Base-by-base conservation (phyloP, 2,797 vertebrate species). In the Menidia menidia region DNA sequence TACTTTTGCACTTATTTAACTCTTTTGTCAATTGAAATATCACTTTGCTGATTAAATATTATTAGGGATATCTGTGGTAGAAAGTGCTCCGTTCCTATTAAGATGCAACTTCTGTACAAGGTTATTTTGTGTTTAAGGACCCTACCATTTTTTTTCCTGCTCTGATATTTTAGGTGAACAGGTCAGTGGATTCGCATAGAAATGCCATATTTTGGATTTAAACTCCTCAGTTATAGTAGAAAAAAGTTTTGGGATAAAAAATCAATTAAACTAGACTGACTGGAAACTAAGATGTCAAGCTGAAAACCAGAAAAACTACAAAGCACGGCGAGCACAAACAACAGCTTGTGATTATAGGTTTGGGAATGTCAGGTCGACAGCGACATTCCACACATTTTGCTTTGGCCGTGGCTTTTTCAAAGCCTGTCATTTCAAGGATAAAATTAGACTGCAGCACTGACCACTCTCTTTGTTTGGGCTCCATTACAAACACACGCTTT, bases 361-460 rank as follows among this genome's bases (percentile, higher is more conserved):
- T 64, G 15, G 56, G 68, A 68, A 76, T 73, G 82, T 83, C 71
- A 62, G 68, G 64, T 71, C n/a, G 41, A 52, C 68, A 9, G 60
- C n/a, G 43, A 69, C 84, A 85, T 90, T 90, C 89, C 89, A 69
- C 64, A 80, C 80, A 25, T 89, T 88, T 84, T 39, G 66, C 73
- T 73, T 47, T 0, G 78, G 64, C 59, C 2, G 60, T 4, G 83
- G 89, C 58, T 90, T 90, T 89, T 78, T 66, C 4, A 0, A 58
- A 89, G 43, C 68, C 80, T 4, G 0, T 88, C 51, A 90, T 92
- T 90, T 86, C 1, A 16, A 58, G 75, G 79, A 55, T 70, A 77
- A 89, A 89, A 78, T 89, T 88, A 88, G 83, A 78, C 55, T 74
- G 57, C 62, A 18, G 52, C 7, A 6, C 60, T 25, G 86, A 74